These are phyloP conservation scores for Microctonus hyperodae DNA, from an alignment of 2,888 invertebrate genomes.

Conservation along the genomic window DNA sequence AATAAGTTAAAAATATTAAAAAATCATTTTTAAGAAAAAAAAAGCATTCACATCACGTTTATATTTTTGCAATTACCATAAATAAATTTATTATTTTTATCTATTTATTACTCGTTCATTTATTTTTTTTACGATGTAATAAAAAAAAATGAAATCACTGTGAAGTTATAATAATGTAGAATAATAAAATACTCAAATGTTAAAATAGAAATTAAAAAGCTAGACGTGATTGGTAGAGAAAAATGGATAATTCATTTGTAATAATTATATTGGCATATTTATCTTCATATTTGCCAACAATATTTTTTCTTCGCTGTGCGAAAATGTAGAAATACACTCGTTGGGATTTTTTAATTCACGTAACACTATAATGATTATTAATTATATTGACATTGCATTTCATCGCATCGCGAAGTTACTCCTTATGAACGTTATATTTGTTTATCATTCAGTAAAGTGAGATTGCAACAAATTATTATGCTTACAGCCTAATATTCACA, in stretches of 20 bases:
- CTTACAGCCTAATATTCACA: slow-evolving; percentile 47
- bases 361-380: slow-evolving; percentile 2
- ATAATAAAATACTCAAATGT: not conserved
- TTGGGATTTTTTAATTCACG: slow-evolving; percentile 8
- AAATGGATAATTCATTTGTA: not conserved
- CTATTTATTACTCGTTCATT: too few species aligned
- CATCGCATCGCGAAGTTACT: slow-evolving; percentile 15
- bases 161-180: slow-evolving; percentile 1
- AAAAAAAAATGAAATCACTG: not conserved
- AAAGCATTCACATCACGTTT: slow-evolving; percentile 7
- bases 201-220: not conserved
- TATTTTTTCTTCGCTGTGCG: not conserved
- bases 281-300: not conserved
- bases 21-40: slow-evolving; percentile 5
- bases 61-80: not conserved
- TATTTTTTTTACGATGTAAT: not conserved
- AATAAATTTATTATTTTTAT: not conserved
- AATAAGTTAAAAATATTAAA: slow-evolving; percentile 16
- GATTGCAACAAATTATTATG: slow-evolving; percentile 46
- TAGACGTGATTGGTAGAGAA: not conserved
- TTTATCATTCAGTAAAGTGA: slow-evolving; percentile 41
- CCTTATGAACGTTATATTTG: slow-evolving; percentile 21
- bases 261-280: slow-evolving; percentile 1
- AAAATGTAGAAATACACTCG: not conserved
- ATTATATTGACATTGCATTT: slow-evolving; percentile 23